A percentile compares a stretch with the other conserved stretches of the same genome.
phyloP scores from a whole-genome alignment of 2,888 invertebrate genomes.

The Creontiades dilutus region DNA sequence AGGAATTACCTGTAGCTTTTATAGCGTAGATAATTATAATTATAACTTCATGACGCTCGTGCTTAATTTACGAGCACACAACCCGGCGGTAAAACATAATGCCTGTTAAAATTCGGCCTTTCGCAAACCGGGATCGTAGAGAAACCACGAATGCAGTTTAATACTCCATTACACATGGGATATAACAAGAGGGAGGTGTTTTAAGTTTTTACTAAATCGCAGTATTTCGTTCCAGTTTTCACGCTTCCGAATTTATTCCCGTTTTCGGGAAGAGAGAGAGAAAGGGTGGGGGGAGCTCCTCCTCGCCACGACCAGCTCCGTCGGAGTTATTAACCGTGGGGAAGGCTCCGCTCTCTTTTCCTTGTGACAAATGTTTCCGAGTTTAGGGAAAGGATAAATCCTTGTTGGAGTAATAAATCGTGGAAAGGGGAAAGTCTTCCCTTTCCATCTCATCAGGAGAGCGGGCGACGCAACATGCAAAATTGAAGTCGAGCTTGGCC shows the following conservation, averaged over 20 bases:
- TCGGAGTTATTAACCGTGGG: conserved; percentile 55
- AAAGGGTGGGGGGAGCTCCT: no score
- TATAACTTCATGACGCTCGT: no score
- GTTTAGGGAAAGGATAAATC: conserved; percentile 70
- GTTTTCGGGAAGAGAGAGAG: neutral
- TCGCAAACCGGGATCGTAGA: no score
- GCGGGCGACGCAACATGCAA: conserved; percentile 57
- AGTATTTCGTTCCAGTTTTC: conserved; percentile 13
- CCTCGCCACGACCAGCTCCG: neutral
- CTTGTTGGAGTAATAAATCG: conserved; percentile 71
- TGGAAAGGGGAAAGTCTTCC: neutral
- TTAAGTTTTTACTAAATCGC: neutral
- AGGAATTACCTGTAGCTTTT: no score
- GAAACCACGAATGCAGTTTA: no score
- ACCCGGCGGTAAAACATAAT: no score
- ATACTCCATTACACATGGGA: no score
- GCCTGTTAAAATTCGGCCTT: no score
- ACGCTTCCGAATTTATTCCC: conserved; percentile 51
- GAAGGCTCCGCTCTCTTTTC: conserved; percentile 36
- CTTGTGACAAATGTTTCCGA: conserved; percentile 69
- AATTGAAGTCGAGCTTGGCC: conserved; percentile 45
- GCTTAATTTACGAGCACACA: no score
- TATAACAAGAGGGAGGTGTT: neutral
- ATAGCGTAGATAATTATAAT: no score
- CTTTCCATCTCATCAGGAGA: conserved; percentile 52